Evolutionary conservation across 2,888 invertebrate genomes (phyloP).

Genomic region (Drosophila recens): DNA sequence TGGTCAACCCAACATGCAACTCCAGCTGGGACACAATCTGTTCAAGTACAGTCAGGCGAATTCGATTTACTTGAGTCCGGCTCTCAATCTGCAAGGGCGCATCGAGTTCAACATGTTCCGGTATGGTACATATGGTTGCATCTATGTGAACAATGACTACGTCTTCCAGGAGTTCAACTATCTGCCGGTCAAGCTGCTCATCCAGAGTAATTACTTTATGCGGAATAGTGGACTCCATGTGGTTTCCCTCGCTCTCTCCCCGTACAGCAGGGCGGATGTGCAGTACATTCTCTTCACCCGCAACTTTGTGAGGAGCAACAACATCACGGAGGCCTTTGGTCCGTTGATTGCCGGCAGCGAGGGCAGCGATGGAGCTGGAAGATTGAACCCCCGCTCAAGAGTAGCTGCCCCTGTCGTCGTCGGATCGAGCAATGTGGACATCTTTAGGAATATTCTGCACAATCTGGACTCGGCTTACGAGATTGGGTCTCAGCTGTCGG

Average conservation of each 20-base stretch:
- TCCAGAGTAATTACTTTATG: slow-evolving; percentile 95
- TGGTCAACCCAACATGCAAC: slow-evolving; percentile 86
- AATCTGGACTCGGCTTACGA: slow-evolving; percentile 97
- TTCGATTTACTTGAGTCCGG: slow-evolving; percentile 92
- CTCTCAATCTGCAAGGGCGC: slow-evolving; percentile 90
- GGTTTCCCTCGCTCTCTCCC: slow-evolving; percentile 93
- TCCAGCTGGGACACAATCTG: slow-evolving; percentile 94
- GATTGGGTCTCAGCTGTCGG: slow-evolving; percentile 97
- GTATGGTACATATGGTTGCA: slow-evolving; percentile 92
- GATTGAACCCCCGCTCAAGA: slow-evolving; percentile 94
- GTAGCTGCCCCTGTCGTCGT: slow-evolving; percentile 97
- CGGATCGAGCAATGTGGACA: slow-evolving; percentile 94
- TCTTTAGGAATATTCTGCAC: slow-evolving; percentile 95
- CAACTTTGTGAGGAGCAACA: slow-evolving; percentile 94
- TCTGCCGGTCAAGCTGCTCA: slow-evolving; percentile 89
- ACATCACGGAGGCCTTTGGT: slow-evolving; percentile 93
- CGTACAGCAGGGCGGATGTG: slow-evolving; percentile 92
- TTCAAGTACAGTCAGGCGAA: slow-evolving; percentile 92
- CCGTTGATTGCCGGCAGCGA: slow-evolving; percentile 85
- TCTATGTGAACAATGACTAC: slow-evolving; percentile 91
- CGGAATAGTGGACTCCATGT: slow-evolving; percentile 95
- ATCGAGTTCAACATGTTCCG: slow-evolving; percentile 96
- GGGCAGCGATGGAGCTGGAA: slow-evolving; percentile 86
- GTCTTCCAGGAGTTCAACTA: slow-evolving; percentile 92
- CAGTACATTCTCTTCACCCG: slow-evolving; percentile 94